These are phyloP conservation scores for Pygmarrhopalites habei DNA, from an alignment of 1,140 invertebrate genomes.

Conservation along the genomic window DNA sequence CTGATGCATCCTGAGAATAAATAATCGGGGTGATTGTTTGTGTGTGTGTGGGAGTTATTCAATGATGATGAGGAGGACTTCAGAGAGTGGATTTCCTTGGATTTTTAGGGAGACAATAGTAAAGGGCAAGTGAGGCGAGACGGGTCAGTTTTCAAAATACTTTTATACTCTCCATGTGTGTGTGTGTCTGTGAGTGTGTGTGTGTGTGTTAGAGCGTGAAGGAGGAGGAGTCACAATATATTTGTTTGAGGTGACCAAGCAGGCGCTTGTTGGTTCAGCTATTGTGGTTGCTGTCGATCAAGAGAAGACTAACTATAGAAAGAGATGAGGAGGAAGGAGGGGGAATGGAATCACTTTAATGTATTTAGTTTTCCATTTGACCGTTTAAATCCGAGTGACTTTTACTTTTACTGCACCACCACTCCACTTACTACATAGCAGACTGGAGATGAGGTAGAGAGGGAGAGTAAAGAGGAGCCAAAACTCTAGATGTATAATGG, in stretches of 20 bases:
- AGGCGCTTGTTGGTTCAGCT: too few species aligned
- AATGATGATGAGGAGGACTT: not conserved
- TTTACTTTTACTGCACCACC: too few species aligned
- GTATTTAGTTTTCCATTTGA: slow-evolving; percentile 9
- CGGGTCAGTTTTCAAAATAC: slow-evolving; percentile 18
- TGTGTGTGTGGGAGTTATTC: not conserved
- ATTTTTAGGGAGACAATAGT: slow-evolving; percentile 1
- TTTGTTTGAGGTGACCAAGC: not conserved
- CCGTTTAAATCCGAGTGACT: slow-evolving; percentile 5
- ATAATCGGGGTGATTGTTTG: not conserved
- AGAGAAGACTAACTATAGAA: not conserved
- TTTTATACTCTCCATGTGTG: not conserved
- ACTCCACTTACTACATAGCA: too few species aligned
- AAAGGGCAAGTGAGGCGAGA: slow-evolving; percentile 15
- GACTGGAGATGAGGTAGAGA: too few species aligned
- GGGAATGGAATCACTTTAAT: not conserved
- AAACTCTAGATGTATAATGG: too few species aligned
- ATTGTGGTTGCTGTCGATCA: not conserved
- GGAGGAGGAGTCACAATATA: not conserved
- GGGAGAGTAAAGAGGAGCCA: too few species aligned
- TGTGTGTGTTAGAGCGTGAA: not conserved
- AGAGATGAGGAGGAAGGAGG: not conserved
- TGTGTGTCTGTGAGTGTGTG: not conserved
- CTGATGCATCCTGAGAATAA: not conserved
- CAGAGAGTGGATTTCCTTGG: not conserved